These are phyloP conservation scores for Pituophis catenifer DNA, from an alignment of 2,113 vertebrate genomes.

Conservation along the genomic window DNA sequence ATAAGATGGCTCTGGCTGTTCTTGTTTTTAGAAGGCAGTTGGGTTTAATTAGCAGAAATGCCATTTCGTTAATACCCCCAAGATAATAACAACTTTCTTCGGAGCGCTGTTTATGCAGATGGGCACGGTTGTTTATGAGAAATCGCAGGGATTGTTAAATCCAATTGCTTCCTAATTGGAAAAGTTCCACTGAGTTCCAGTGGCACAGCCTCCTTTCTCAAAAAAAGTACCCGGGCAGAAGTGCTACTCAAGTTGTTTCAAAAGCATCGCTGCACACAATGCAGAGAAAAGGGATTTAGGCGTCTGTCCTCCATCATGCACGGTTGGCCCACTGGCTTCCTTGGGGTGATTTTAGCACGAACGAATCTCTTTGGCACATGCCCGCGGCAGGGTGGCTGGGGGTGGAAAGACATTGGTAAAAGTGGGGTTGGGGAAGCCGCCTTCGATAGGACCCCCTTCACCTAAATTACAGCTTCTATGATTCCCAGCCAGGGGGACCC, in stretches of 20 bases:
- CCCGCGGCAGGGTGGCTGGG: not conserved
- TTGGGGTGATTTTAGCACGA: conserved; percentile 31
- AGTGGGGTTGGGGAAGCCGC: not conserved
- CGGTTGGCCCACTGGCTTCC: not conserved
- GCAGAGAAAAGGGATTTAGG: not conserved
- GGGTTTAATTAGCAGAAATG: not conserved
- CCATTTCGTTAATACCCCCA: not conserved
- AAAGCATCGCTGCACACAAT: not conserved
- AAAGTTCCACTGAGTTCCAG: not conserved
- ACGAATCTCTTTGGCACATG: conserved; percentile 15
- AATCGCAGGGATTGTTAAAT: not conserved
- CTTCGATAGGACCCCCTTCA: not conserved
- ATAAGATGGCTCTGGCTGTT: not conserved
- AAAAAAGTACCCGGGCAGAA: not conserved
- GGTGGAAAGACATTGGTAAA: not conserved
- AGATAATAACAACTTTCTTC: not conserved
- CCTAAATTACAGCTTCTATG: not conserved
- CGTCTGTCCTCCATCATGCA: not conserved
- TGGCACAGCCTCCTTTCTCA: not conserved
- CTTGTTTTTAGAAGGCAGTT: not conserved
- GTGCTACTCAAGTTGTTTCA: not conserved
- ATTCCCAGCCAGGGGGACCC: not conserved
- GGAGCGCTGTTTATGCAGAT: not conserved
- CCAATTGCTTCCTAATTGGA: not conserved
- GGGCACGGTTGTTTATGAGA: not conserved